These are phyloP conservation scores for Cartodere bifasciata DNA, from an alignment of 2,888 invertebrate species.

Conservation along the genomic window DNA sequence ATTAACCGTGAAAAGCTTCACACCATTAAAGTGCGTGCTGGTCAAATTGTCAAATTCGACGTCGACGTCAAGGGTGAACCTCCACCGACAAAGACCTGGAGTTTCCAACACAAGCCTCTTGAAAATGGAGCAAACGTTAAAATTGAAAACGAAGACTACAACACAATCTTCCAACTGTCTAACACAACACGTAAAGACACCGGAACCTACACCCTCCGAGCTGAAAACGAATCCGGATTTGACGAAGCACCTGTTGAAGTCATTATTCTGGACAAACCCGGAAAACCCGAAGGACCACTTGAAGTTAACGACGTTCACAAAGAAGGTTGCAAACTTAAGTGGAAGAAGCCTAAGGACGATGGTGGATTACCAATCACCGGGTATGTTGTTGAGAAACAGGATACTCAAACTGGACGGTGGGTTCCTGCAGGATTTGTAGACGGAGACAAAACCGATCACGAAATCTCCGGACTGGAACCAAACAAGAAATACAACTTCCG, in stretches of 20 bases:
- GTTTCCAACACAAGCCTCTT: constrained; percentile 52
- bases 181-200: constrained; percentile 76
- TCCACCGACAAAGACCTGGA: constrained; percentile 81
- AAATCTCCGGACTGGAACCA: constrained; percentile 81
- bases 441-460: constrained; percentile 69
- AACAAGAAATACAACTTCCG: constrained; percentile 96
- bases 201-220: constrained; percentile 81
- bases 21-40: constrained; percentile 77
- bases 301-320: constrained; percentile 85
- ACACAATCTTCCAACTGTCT: constrained; percentile 70
- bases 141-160: constrained; percentile 84
- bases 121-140: constrained; percentile 56
- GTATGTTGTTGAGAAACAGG: constrained; percentile 92
- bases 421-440: constrained; percentile 74
- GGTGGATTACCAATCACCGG: constrained; percentile 85
- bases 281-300: constrained; percentile 82
- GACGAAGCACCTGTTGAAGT: constrained; percentile 94
- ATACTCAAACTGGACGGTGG: constrained; percentile 77
- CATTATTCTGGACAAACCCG: constrained; percentile 69
- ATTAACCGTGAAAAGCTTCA: constrained; percentile 92
- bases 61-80: constrained; percentile 96
- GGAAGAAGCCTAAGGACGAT: constrained; percentile 94
- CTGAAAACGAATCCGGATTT: constrained; percentile 84
- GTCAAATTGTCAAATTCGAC: constrained; percentile 80
- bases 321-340: constrained; percentile 84